These are phyloP conservation scores for Apus apus DNA, from an alignment of 2,113 vertebrate species.

Conservation along the genomic window DNA sequence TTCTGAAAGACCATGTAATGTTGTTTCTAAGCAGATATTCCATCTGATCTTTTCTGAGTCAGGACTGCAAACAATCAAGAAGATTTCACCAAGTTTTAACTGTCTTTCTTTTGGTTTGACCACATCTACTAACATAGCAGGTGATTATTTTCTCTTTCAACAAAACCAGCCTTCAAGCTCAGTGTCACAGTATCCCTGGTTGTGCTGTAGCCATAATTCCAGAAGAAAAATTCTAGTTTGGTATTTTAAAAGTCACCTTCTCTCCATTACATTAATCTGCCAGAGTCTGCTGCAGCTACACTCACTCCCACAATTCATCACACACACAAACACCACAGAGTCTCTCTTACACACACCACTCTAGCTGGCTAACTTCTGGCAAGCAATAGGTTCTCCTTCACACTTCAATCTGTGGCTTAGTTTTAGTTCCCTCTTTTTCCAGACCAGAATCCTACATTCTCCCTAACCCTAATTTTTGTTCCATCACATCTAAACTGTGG, in stretches of 20 bases:
- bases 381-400: background rate
- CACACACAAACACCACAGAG: background rate
- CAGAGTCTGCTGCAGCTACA: background rate
- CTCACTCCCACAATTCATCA: background rate
- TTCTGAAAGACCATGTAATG: background rate
- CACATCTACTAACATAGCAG: background rate
- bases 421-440: background rate
- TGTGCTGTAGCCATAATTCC: background rate
- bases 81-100: background rate
- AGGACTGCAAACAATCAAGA: background rate
- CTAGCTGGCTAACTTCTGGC: background rate
- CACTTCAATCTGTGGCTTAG: background rate
- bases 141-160: background rate
- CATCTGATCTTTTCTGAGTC: background rate
- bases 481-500: background rate
- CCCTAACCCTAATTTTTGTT: background rate
- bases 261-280: background rate
- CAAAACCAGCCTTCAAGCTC: background rate
- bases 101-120: background rate
- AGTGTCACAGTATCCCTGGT: background rate
- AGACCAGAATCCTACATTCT: background rate
- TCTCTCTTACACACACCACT: background rate
- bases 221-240: background rate
- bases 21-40: background rate
- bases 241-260: constrained; percentile 39